Evolutionary conservation across 2,113 vertebrate genomes (phyloP).

Genomic region (Jacana jacana): DNA sequence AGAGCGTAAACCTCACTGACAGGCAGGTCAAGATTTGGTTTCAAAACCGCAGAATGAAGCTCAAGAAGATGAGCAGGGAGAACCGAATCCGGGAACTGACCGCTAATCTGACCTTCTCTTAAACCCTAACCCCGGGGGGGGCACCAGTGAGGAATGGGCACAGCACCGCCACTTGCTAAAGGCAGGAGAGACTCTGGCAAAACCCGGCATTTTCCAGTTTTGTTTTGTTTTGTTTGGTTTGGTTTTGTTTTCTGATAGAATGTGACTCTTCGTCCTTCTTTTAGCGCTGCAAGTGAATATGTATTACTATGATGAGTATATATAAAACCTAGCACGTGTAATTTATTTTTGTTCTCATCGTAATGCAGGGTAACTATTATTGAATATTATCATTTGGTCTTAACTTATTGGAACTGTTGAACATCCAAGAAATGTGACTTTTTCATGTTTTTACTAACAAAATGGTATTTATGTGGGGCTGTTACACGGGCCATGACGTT

Average conservation of each 20-base stretch:
- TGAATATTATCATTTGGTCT: slow-evolving; percentile 82
- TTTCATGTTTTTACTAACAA: slow-evolving; percentile 81
- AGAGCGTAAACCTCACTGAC: slow-evolving; percentile 99
- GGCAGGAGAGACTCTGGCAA: slow-evolving; percentile 78
- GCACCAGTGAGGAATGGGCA: slow-evolving; percentile 63
- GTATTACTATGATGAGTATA: slow-evolving; percentile 78
- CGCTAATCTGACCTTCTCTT: slow-evolving; percentile 98
- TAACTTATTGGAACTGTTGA: slow-evolving; percentile 85
- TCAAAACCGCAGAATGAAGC: slow-evolving; percentile 99
- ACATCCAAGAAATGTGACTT: slow-evolving; percentile 81
- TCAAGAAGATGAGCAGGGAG: slow-evolving; percentile 99
- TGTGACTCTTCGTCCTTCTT: slow-evolving; percentile 87
- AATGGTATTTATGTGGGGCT: slow-evolving; percentile 80
- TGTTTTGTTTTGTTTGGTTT: slow-evolving; percentile 6
- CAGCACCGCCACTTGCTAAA: slow-evolving; percentile 71
- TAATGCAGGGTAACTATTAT: slow-evolving; percentile 85
- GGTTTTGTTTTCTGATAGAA: slow-evolving; percentile 82
- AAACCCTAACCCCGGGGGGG: slow-evolving; percentile 73
- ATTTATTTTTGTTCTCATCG: slow-evolving; percentile 85
- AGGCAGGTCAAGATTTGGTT: slow-evolving; percentile 99
- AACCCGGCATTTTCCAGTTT: slow-evolving; percentile 75
- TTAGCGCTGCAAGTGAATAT: slow-evolving; percentile 85
- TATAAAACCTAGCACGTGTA: slow-evolving; percentile 82
- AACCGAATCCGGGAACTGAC: slow-evolving; percentile 99
- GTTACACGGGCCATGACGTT: slow-evolving; percentile 75